These are phyloP conservation scores for Falco cherrug DNA, from an alignment of 2,797 vertebrate genomes.

Conservation along the genomic window DNA sequence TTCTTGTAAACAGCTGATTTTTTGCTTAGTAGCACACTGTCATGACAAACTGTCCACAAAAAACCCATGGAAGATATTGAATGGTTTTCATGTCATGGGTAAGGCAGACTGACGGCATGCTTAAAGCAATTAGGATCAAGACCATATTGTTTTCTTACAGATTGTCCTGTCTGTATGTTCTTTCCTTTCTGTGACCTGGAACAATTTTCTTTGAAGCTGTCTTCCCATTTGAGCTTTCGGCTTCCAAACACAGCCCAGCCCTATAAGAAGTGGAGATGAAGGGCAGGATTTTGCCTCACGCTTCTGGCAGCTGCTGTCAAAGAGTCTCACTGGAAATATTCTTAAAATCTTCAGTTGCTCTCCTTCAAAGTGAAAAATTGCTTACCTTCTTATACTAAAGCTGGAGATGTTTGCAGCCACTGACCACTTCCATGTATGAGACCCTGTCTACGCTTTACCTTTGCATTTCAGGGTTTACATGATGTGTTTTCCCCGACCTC, in stretches of 20 bases:
- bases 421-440: not conserved
- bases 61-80: not conserved
- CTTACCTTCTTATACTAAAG: not conserved
- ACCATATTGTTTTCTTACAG: not conserved
- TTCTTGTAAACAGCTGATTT: not conserved
- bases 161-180: not conserved
- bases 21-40: not conserved
- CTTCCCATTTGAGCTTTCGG: not conserved
- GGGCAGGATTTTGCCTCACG: not conserved
- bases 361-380: not conserved
- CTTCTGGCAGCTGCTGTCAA: not conserved
- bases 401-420: not conserved
- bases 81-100: not conserved
- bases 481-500: not conserved
- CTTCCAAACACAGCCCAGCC: not conserved
- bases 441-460: not conserved
- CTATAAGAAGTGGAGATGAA: not conserved
- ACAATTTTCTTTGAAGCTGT: not conserved
- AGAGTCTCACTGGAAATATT: not conserved
- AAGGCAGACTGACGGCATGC: not conserved
- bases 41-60: not conserved
- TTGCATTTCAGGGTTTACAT: not conserved
- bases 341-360: not conserved
- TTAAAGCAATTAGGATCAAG: not conserved
- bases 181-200: not conserved